Percentiles rank a stretch among this genome's conserved stretches.
Conservation (phyloP, 2,888 invertebrate genomes). For the Eupithecia centaureata region DNA sequence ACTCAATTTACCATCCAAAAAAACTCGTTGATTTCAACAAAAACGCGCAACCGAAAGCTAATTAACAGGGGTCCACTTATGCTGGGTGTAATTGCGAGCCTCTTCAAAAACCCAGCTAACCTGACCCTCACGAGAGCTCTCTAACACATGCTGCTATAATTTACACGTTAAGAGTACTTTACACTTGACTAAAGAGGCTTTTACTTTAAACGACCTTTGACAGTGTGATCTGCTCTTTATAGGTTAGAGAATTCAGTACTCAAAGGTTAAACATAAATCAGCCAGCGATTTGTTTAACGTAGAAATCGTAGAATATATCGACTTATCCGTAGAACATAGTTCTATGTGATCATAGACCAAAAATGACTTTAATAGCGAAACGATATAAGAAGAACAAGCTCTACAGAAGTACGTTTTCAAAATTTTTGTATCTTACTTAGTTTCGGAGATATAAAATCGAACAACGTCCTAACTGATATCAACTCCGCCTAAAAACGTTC, state of each 20-base stretch:
- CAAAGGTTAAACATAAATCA: not conserved
- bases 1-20: constrained; percentile 1
- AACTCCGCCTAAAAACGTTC: no score
- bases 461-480: no score
- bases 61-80: constrained; percentile 42
- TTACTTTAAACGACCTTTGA: constrained; percentile 35
- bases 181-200: constrained; percentile 35
- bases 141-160: constrained; percentile 40
- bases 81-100: constrained; percentile 38
- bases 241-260: not conserved
- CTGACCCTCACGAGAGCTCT: constrained; percentile 31
- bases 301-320: no score
- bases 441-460: no score
- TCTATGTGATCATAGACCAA: no score
- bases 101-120: constrained; percentile 38
- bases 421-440: no score
- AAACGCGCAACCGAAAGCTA: constrained; percentile 42
- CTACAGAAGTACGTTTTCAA: no score
- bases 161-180: constrained; percentile 39
- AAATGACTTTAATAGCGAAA: no score
- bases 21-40: constrained; percentile 21
- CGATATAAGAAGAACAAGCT: no score
- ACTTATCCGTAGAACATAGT: no score
- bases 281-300: not conserved
- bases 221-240: constrained; percentile 11